Percentiles rank a stretch among this genome's conserved stretches.
Conservation (phyloP, 2,113 vertebrate genomes). For the Beaufortia kweichowensis region DNA sequence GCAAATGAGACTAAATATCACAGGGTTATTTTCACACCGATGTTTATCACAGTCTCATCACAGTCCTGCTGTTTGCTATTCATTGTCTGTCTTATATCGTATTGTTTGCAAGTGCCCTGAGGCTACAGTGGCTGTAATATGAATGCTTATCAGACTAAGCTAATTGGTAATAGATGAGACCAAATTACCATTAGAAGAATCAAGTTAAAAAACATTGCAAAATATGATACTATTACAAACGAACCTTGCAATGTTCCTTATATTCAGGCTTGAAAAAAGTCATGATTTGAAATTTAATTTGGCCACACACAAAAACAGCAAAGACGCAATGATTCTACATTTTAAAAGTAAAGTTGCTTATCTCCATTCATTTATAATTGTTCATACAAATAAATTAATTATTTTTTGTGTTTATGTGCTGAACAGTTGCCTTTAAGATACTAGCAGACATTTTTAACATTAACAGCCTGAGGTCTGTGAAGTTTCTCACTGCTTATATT, state of each 20-base stretch:
- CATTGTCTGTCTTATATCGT: constrained; percentile 6
- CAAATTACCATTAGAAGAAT: not conserved
- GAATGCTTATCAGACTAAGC: constrained; percentile 10
- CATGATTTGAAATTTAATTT: too few relatives aligned
- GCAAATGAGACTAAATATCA: not conserved
- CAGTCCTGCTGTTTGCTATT: constrained; percentile 17
- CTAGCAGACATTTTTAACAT: too few relatives aligned
- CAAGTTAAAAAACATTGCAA: not conserved
- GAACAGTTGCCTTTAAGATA: too few relatives aligned
- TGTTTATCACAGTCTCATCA: not conserved
- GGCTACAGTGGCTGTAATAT: not conserved
- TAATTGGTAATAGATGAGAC: constrained; percentile 17
- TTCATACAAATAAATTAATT: too few relatives aligned
- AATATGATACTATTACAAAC: not conserved
- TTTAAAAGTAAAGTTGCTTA: too few relatives aligned
- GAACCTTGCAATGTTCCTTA: not conserved
- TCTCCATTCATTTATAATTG: too few relatives aligned
- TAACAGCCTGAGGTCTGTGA: too few relatives aligned
- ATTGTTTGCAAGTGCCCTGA: constrained; percentile 19
- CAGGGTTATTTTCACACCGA: not conserved
- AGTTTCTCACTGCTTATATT: too few relatives aligned
- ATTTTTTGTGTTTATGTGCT: too few relatives aligned
- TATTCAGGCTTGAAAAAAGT: too few relatives aligned
- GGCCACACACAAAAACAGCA: too few relatives aligned
- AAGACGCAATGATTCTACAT: too few relatives aligned